phyloP scores from a whole-genome alignment of 2,888 invertebrate genomes.

The Nemotelus nigrinus region DNA sequence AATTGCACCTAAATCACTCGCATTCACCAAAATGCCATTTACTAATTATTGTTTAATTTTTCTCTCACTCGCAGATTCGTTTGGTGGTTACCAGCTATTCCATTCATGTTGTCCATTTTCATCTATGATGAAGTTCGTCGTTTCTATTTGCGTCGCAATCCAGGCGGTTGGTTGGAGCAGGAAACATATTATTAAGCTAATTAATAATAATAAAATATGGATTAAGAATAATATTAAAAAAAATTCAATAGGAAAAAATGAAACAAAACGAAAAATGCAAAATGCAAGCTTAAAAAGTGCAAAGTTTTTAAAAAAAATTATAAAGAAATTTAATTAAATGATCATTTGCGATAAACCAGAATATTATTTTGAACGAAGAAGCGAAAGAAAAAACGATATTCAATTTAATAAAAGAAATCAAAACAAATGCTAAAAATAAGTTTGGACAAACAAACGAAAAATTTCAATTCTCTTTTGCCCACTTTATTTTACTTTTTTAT shows the following conservation, averaged over 20 bases:
- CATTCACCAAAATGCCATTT: too few species aligned
- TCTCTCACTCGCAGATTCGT: constrained; percentile 77
- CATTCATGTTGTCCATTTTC: constrained; percentile 98
- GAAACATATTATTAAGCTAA: constrained; percentile 94
- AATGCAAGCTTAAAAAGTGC: constrained; percentile 55
- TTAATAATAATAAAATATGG: constrained; percentile 53
- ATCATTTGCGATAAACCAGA: constrained; percentile 44
- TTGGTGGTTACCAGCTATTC: constrained; percentile 99
- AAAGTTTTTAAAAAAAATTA: constrained; percentile 49
- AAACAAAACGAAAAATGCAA: constrained; percentile 43
- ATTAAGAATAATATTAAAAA: constrained; percentile 60
- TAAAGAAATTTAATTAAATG: constrained; percentile 43
- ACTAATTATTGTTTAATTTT: constrained; percentile 43
- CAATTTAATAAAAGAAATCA: constrained; percentile 44
- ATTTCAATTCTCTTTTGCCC: too few species aligned
- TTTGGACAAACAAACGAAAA: not conserved
- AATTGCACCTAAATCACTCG: too few species aligned
- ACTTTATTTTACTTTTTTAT: too few species aligned
- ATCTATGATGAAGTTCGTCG: constrained; percentile 98
- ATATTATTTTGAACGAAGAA: constrained; percentile 35
- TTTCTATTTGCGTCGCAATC: constrained; percentile 96
- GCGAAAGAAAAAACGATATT: constrained; percentile 31
- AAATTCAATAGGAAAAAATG: constrained; percentile 50
- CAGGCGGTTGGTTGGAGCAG: constrained; percentile 98
- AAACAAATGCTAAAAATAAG: not conserved